Base-by-base conservation (phyloP, 2,888 invertebrate genomes). In the Azorinus chamasolen region DNA sequence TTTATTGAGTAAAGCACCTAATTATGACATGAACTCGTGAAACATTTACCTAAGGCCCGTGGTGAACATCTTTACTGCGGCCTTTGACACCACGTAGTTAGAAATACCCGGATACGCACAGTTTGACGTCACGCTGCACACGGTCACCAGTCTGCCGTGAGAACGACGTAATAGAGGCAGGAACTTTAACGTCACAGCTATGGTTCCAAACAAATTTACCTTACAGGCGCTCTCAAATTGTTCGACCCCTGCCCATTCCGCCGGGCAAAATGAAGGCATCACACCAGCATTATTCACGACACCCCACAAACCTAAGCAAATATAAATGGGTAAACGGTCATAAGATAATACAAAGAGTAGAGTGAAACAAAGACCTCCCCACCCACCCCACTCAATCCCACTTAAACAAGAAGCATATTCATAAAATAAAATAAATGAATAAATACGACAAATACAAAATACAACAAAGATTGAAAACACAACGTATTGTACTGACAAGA, bases 141-240 rank as follows among this genome's bases (percentile, higher is more conserved):
- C 87, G 77, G 87, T 90, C n/a, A 90, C 88, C 25, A 91, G 75
- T 1, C 91, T 84, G 4, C 90, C 91, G 45, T 77, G 70, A 6
- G 75, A 79, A 18, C 73, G 66, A 22, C 87, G 82, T n/a, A 91
- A 39, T 22, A 90, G 62, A 0, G 90, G 90, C 8, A 90, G 74
- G 69, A 89, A 90, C 1, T 75, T 61, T 22, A 74, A 71, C 0
- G 88, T 87, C 27, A 86, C 83, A 32, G 88, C 84, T 18, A 93
- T 88, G 3, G 92, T 88, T 8, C 93, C 93, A 63, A 88, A 89
- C 3, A 91, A 65, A 78, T 93, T 93, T 45, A 91, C 87, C 4
- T 81, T 79, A 37, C 87, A 74, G 6, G 71, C 71, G 1, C 51
- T 57, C 24, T 74, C 63, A 82, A 92, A 93, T 55, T 93, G 92